Percentiles rank a stretch among this genome's conserved stretches.
These are phyloP conservation scores for Megaptera novaeangliae DNA, from an alignment of 2,113 vertebrate genomes.

Conservation along the genomic window DNA sequence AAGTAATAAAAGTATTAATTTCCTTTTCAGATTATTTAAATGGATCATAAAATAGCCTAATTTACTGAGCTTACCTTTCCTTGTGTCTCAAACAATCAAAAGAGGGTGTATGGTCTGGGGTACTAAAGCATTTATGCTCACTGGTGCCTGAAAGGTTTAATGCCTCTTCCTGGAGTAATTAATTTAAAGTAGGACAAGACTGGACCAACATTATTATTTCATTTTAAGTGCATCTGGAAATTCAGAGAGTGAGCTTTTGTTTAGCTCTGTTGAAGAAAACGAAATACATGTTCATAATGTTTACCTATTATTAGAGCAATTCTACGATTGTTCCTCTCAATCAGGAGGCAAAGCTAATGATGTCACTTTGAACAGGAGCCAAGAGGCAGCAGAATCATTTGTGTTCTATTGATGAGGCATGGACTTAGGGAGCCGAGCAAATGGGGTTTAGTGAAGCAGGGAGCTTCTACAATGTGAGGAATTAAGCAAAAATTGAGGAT, in stretches of 20 bases:
- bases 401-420: not conserved
- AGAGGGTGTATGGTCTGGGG: conserved; percentile 17
- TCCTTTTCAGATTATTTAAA: conserved; percentile 74
- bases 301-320: not conserved
- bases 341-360: not conserved
- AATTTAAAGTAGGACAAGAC: conserved; percentile 62
- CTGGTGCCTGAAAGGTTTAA: conserved; percentile 70
- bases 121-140: conserved; percentile 14
- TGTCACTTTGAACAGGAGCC: not conserved
- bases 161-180: conserved; percentile 65
- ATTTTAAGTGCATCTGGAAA: conserved; percentile 67
- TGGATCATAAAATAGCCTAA: conserved; percentile 67
- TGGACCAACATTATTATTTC: conserved; percentile 54
- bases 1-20: conserved; percentile 74
- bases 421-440: not conserved
- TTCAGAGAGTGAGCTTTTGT: conserved; percentile 46
- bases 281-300: not conserved
- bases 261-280: conserved; percentile 42
- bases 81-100: conserved; percentile 36
- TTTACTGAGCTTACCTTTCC: conserved; percentile 56
- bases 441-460: not conserved
- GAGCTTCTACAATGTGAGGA: not conserved
- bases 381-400: not conserved
- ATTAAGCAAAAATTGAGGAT: not conserved
- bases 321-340: not conserved